These are phyloP conservation scores for Hemiprocne comata DNA, from an alignment of 2,113 vertebrate genomes.

Conservation along the genomic window DNA sequence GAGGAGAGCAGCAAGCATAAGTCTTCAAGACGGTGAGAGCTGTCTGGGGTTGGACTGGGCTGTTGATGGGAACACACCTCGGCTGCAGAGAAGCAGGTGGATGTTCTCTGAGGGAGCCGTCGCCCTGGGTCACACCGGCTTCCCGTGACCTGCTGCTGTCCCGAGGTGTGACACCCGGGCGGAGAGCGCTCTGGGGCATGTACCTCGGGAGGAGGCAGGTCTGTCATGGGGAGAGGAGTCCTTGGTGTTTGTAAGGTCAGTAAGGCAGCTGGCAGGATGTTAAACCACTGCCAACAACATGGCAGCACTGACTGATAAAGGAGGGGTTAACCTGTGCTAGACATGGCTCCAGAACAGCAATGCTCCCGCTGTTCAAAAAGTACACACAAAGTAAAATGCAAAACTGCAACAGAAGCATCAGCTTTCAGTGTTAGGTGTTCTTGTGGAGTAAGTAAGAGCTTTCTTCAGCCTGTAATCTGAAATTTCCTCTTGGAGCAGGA, in stretches of 20 bases:
- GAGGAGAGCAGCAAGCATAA: slow-evolving; percentile 77
- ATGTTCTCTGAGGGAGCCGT: accelerated
- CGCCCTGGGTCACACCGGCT: not conserved
- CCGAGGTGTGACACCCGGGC: accelerated
- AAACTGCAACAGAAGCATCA: not conserved
- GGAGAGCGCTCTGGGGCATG: accelerated
- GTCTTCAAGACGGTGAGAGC: slow-evolving; percentile 70
- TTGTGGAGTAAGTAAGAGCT: not conserved
- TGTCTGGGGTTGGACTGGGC: accelerated
- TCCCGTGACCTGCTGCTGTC: not conserved
- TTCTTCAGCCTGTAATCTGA: not conserved
- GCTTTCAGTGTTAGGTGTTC: not conserved
- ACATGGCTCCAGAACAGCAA: accelerated
- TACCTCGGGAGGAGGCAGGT: not conserved
- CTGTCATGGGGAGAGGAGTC: accelerated
- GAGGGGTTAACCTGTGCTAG: not conserved
- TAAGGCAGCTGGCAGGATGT: not conserved
- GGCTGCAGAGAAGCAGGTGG: not conserved
- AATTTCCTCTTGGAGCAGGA: not conserved
- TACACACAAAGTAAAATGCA: accelerated
- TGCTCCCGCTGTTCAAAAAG: accelerated
- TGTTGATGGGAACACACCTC: not conserved
- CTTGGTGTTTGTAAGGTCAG: accelerated
- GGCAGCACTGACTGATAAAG: not conserved
- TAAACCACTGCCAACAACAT: not conserved